These are phyloP conservation scores for Meloidogyne floridensis DNA, from an alignment of 1,140 invertebrate genomes.

Conservation along the genomic window DNA sequence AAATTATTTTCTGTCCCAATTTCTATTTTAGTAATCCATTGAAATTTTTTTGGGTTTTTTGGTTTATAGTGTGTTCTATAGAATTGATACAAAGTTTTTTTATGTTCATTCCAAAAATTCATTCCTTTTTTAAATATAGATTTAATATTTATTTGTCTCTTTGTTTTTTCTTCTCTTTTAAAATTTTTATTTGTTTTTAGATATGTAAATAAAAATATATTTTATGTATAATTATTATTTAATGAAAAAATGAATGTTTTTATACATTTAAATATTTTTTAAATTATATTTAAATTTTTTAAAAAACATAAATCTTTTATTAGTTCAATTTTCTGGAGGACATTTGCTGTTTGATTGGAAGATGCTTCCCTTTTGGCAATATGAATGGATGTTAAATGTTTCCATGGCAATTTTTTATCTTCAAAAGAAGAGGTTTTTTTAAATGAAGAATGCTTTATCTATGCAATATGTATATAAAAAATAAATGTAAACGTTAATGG, in stretches of 20 bases:
- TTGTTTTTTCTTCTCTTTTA: not conserved
- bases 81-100: no score
- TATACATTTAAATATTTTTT: no score
- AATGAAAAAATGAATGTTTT: no score
- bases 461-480: not conserved
- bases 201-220: no score
- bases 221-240: no score
- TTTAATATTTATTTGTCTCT: no score
- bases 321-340: not conserved
- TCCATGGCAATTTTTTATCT: not conserved
- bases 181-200: not conserved
- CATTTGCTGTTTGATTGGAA: not conserved
- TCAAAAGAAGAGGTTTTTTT: not conserved
- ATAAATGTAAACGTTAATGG: not conserved
- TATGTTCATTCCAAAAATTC: no score
- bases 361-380: not conserved
- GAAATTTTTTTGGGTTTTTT: no score
- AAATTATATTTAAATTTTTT: no score
- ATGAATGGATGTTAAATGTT: not conserved
- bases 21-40: not conserved
- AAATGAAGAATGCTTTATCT: not conserved
- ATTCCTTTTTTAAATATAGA: no score
- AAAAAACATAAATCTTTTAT: no score
- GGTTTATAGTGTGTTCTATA: no score
- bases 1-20: not conserved